A percentile compares a stretch with the other conserved stretches of the same genome.
These are phyloP conservation scores for Centropristis striata DNA, from an alignment of 2,113 vertebrate genomes.

Conservation along the genomic window DNA sequence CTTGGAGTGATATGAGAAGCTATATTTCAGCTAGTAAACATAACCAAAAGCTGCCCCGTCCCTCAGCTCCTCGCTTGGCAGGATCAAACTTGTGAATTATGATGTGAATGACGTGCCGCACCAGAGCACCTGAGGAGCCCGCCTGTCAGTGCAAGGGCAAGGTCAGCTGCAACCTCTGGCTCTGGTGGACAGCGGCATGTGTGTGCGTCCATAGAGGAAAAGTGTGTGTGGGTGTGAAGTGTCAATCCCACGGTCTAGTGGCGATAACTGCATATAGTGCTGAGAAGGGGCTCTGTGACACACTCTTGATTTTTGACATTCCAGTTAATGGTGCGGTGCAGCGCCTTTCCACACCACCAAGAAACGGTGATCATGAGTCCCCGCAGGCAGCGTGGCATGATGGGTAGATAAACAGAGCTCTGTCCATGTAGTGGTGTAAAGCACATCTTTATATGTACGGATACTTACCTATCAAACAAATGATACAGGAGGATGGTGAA, in stretches of 20 bases:
- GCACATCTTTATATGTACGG: background rate
- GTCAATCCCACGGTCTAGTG: constrained; percentile 61
- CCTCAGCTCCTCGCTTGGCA: background rate
- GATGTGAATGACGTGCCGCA: constrained; percentile 17
- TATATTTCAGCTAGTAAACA: constrained; percentile 13
- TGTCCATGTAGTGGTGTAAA: background rate
- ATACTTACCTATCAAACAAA: background rate
- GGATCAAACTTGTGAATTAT: constrained; percentile 19
- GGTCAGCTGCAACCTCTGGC: constrained; percentile 42
- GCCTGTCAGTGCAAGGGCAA: constrained; percentile 37
- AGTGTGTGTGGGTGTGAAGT: constrained; percentile 36
- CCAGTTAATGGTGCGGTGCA: constrained; percentile 65
- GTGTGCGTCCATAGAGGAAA: background rate
- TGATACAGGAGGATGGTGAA: background rate
- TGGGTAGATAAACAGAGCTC: constrained; percentile 40
- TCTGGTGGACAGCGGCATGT: constrained; percentile 19
- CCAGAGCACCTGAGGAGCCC: constrained; percentile 7
- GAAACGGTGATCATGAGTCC: constrained; percentile 24
- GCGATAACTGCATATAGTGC: constrained; percentile 43
- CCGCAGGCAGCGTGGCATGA: constrained; percentile 35
- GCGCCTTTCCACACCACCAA: constrained; percentile 19
- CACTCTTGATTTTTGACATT: constrained; percentile 66
- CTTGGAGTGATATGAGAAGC: background rate
- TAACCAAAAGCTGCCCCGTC: background rate
- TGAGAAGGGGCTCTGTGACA: constrained; percentile 21